Evolutionary conservation across 2,113 vertebrate genomes (phyloP), one percentile per base, ranked within the genome.

Genomic region (Trichomycterus rosablanca): DNA sequence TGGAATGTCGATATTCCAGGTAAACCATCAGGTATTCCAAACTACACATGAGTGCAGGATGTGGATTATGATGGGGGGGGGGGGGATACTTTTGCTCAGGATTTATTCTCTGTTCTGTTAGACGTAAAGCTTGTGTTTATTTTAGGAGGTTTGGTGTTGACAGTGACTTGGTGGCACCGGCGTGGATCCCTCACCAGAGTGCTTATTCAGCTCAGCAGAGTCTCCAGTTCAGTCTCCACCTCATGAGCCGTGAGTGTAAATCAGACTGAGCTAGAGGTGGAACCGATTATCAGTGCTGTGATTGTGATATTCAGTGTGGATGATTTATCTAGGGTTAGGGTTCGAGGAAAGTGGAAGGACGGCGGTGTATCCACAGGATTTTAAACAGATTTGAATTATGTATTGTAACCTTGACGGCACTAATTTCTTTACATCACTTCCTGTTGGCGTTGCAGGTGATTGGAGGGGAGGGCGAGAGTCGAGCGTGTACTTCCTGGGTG

Each of bases 1-100:
- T 83, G 28, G 74, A 83, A 46, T 88, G 85, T 54, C 68, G 84
- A 69, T 88, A 87, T 59, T 77, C 72, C 66, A 84, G 87, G 87
- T 87, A 43, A 7, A 64, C 48, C n/a, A 8, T 12, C 11, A 24
- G 46, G 26, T 6, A 1, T 1, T 1, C 16, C 2, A n/a, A n/a
- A n/a, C n/a, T n/a, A n/a, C n/a, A 30, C 26, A 30, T 3, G 61
- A 18, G 12, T 37, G 16, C 62, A n/a, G n/a, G 3, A 30, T 30
- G 26, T 30, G 26, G 26, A 30, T 30, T 7, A 30, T 30, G 26
- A 30, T 4, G 16, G 4, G 3, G 23, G 7, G 18, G 28, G 14
- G 9, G 5, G 23, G 24, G 7, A 15, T 14, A 22, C 34, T 19
- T 15, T 7, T 45, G 42, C 16, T 28, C 15, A 37, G 19, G 11